Percentiles rank a stretch among this genome's conserved stretches.
Conservation (phyloP, 1,140 invertebrate species). For the Probaryconus sp. region DNA sequence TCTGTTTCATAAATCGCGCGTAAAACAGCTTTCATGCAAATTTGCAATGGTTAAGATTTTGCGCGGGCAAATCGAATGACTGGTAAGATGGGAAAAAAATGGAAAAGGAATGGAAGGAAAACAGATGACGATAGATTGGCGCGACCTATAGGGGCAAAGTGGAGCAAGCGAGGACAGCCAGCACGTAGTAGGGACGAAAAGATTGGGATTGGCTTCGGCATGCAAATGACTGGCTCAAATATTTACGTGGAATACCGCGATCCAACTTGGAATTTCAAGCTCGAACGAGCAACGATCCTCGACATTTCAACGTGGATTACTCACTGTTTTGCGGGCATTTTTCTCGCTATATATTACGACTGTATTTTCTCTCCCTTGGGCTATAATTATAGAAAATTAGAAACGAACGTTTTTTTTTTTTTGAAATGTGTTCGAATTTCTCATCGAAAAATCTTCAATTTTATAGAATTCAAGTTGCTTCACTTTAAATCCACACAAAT, state of each 20-base stretch:
- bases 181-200: slow-evolving; percentile 37
- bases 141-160: slow-evolving; percentile 28
- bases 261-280: slow-evolving; percentile 53
- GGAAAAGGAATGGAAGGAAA: slow-evolving; percentile 5
- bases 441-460: too few species aligned
- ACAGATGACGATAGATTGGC: slow-evolving; percentile 10
- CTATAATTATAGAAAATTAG: too few species aligned
- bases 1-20: too few species aligned
- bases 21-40: too few species aligned
- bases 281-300: slow-evolving; percentile 42
- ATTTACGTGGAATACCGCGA: slow-evolving; percentile 56
- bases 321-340: slow-evolving; percentile 21
- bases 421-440: too few species aligned
- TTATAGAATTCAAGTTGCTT: too few species aligned
- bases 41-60: too few species aligned
- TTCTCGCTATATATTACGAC: too few species aligned
- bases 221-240: slow-evolving; percentile 63
- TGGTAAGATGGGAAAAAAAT: background rate
- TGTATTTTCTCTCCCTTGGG: too few species aligned
- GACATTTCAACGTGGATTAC: slow-evolving; percentile 48
- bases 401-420: too few species aligned
- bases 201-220: slow-evolving; percentile 51
- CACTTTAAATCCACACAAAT: too few species aligned
- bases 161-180: slow-evolving; percentile 31
- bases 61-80: slow-evolving; percentile 16